These are phyloP conservation scores for Pseudomyrmex sp. DNA, from an alignment of 1,140 invertebrate genomes.

Conservation along the genomic window DNA sequence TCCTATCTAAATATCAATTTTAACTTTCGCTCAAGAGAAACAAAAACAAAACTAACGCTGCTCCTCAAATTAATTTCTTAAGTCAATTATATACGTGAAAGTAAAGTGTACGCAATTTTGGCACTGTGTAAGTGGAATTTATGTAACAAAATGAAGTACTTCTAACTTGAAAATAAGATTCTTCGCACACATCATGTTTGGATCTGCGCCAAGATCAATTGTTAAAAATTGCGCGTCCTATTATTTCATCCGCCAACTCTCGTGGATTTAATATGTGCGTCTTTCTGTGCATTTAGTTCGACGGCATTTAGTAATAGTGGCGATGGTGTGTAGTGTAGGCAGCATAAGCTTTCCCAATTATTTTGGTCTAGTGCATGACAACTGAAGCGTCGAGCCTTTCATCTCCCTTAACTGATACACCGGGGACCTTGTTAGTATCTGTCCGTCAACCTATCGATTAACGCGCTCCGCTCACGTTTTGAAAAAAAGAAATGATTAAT, in stretches of 20 bases:
- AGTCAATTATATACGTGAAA: slow-evolving; percentile 33
- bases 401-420: slow-evolving; percentile 32
- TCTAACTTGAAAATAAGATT: slow-evolving; percentile 6
- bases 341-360: slow-evolving; percentile 29
- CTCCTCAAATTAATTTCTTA: neutral
- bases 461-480: neutral
- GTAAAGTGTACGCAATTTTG: slow-evolving; percentile 3
- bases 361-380: slow-evolving; percentile 27
- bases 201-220: neutral
- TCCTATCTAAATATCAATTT: neutral
- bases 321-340: too few relatives aligned
- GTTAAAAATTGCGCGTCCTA: neutral
- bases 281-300: neutral
- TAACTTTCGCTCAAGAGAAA: too few relatives aligned
- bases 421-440: slow-evolving; percentile 14
- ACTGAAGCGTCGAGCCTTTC: slow-evolving; percentile 24
- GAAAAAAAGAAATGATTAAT: slow-evolving; percentile 44
- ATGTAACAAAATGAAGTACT: neutral
- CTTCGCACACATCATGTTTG: neutral
- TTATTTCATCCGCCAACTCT: neutral
- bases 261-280: neutral
- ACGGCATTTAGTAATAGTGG: slow-evolving; percentile 1
- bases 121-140: neutral
- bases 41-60: neutral
- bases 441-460: slow-evolving; percentile 30